phyloP scores from a whole-genome alignment of 2,888 invertebrate species.

The Branchellion lobata region DNA sequence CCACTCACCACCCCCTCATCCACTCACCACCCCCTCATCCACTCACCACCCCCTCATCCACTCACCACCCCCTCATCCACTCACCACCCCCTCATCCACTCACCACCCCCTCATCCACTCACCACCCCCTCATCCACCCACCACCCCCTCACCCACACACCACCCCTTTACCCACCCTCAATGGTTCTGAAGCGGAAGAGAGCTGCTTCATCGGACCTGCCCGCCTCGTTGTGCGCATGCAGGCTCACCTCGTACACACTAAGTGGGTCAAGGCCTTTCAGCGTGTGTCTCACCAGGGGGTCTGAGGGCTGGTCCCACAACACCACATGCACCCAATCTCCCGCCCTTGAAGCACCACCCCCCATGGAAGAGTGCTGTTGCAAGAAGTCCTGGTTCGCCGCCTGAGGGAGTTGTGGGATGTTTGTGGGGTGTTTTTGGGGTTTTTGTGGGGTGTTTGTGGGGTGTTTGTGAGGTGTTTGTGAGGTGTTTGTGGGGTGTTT shows the following conservation, averaged over 20 bases:
- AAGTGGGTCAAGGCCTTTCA: slow-evolving; percentile 46
- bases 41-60: too few species aligned
- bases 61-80: too few species aligned
- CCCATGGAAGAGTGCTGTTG: not conserved
- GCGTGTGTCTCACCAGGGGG: slow-evolving; percentile 42
- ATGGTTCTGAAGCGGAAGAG: slow-evolving; percentile 49
- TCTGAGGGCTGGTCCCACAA: not conserved
- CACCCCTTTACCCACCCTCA: slow-evolving; percentile 28
- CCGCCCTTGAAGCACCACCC: not conserved
- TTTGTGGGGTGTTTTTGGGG: too few species aligned
- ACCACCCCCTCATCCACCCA: too few species aligned
- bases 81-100: too few species aligned
- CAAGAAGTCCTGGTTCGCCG: slow-evolving; percentile 8
- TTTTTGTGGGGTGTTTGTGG: too few species aligned
- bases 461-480: too few species aligned
- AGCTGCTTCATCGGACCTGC: slow-evolving; percentile 45
- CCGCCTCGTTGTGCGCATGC: slow-evolving; percentile 50
- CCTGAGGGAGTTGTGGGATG: not conserved
- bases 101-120: too few species aligned
- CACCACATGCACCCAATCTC: not conserved
- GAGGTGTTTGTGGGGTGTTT: too few species aligned
- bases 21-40: too few species aligned
- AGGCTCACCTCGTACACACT: slow-evolving; percentile 50
- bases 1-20: too few species aligned
- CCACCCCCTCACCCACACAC: too few species aligned